Evolutionary conservation across 1,140 invertebrate genomes (phyloP), one percentile per base, ranked within the genome.

Genomic region (Scaptomyza hsui): DNA sequence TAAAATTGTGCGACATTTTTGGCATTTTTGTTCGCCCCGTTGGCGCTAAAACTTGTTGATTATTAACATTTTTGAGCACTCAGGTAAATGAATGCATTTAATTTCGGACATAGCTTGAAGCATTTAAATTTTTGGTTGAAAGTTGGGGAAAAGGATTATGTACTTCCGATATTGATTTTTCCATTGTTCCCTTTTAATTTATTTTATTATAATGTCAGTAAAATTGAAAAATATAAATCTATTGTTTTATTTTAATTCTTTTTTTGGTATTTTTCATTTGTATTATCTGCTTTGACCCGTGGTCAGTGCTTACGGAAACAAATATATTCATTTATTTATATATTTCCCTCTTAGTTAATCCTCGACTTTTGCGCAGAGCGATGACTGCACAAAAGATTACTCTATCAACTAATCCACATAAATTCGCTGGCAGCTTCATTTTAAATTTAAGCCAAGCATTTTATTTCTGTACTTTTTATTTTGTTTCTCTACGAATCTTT

Each of bases 361-460:
- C 62, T 56, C 42, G 18, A 44, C 49, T 55, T 53, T 63, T 19
- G 44, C 39, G n/a, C 18, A 42, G 12, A 65, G 41, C 62, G 55
- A 13, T 56, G 19, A 32, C 19, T 16, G 57, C 21, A 52, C 13
- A 55, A 55, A 44, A 39, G 51, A 64, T 35, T 48, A 19, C 51
- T 39, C 24, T 18, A 24, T 42, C n/a, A 49, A 70, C 24, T 70
- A 70, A 64, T 42, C 51, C 51, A 26, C 49, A 64, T 70, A 44
- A 56, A 56, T 70, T 70, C 51, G 24, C 16, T 37, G 44, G 13
- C 10, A 19, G 61, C 37, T 64, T 51, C 15, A 71, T 71, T 65
- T 65, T 12, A 37, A 65, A 71, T 57, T 49, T 56, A 65, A 56
- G 59, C 67, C 42, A 62, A 57, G 41, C 15, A 42, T 57, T 59